Evolutionary conservation across 2,113 vertebrate genomes (phyloP).

Genomic region (Tachuris rubrigastra): DNA sequence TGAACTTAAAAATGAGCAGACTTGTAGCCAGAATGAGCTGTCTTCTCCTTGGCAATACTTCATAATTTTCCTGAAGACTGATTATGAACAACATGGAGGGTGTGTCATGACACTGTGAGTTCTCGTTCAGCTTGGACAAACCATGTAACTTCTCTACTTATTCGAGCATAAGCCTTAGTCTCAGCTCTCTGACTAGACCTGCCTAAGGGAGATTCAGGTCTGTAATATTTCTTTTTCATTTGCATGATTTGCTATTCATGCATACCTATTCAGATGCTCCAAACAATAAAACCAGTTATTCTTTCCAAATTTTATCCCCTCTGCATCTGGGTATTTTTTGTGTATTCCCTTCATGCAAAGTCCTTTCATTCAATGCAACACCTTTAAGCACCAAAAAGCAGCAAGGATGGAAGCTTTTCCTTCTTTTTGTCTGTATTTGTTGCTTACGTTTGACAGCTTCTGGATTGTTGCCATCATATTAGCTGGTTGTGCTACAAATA

Average conservation of each 20-base stretch:
- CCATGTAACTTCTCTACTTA: neutral
- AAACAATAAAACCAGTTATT: neutral
- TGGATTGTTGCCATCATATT: neutral
- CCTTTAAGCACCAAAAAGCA: neutral
- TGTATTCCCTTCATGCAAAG: neutral
- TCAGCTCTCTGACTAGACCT: neutral
- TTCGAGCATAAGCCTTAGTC: neutral
- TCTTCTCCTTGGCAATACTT: neutral
- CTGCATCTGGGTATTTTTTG: neutral
- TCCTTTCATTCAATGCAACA: neutral
- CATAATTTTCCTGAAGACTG: neutral
- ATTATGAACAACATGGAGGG: fast-evolving
- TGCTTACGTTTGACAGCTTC: neutral
- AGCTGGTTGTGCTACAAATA: neutral
- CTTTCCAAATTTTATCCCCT: neutral
- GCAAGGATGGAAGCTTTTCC: neutral
- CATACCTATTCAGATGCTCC: neutral
- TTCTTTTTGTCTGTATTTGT: neutral
- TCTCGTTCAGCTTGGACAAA: neutral
- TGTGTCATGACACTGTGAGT: neutral
- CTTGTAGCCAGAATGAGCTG: neutral
- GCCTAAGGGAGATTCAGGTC: neutral
- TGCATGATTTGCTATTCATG: neutral
- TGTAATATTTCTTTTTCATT: neutral
- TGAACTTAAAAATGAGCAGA: neutral